Conservation (phyloP, 2,888 invertebrate species). For the Smittia aterrima region DNA sequence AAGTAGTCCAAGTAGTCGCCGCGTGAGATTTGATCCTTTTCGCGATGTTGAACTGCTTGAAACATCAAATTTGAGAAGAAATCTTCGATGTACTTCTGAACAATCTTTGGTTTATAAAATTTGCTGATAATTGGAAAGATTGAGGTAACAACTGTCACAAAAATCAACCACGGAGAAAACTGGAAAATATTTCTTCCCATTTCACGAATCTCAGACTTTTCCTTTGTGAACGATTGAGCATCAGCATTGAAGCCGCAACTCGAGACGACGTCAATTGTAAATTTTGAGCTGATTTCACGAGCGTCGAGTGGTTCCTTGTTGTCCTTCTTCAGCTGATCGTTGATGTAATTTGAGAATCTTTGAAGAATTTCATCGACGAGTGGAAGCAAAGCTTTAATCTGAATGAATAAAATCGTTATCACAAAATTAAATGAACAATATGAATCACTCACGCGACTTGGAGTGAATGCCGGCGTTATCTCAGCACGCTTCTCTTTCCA, state of each 20-base stretch:
- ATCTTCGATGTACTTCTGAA: conserved; percentile 41
- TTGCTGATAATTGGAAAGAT: conserved; percentile 43
- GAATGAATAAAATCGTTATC: no score
- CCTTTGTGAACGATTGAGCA: conserved; percentile 51
- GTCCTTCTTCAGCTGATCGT: neutral
- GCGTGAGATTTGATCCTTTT: conserved; percentile 44
- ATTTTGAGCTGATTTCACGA: conserved; percentile 46
- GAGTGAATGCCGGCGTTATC: no score
- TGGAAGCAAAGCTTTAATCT: no score
- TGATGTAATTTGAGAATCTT: neutral
- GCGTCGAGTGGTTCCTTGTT: neutral
- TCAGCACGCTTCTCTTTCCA: no score
- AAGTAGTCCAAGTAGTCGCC: no score
- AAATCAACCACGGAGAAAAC: conserved; percentile 38
- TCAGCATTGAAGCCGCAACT: conserved; percentile 55
- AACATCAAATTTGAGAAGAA: conserved; percentile 44
- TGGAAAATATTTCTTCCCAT: conserved; percentile 42
- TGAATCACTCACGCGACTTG: no score
- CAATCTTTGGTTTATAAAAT: conserved; percentile 43
- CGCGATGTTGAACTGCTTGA: conserved; percentile 43
- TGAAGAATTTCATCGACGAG: no score
- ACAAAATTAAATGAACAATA: no score
- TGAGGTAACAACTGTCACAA: conserved; percentile 39
- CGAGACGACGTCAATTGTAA: conserved; percentile 54
- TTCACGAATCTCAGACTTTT: conserved; percentile 43